Percentiles rank a stretch among this genome's conserved stretches.
phyloP scores from a whole-genome alignment of 1,140 invertebrate species.

The Acromyrmex heyeri region DNA sequence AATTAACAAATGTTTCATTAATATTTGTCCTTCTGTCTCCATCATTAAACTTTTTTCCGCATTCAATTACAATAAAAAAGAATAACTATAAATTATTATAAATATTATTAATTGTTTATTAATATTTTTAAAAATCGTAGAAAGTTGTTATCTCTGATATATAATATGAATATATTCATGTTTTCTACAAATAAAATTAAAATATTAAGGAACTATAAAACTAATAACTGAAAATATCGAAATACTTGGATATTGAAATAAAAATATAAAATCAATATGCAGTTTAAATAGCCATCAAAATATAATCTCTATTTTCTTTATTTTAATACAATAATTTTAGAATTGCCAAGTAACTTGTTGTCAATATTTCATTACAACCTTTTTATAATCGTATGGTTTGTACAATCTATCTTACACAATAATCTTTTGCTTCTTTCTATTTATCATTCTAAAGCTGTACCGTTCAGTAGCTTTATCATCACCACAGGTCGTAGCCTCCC shows the following conservation, averaged over 20 bases:
- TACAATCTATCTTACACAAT: not conserved
- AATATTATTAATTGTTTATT: constrained; percentile 5
- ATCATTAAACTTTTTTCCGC: not conserved
- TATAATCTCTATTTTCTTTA: not conserved
- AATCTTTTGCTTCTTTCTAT: not conserved
- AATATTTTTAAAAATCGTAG: not conserved
- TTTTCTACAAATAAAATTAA: not conserved
- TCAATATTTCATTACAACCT: not conserved
- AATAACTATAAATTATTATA: not conserved
- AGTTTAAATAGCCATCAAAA: not conserved
- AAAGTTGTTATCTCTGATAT: not conserved
- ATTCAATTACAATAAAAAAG: not conserved
- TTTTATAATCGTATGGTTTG: not conserved
- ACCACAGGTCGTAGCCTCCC: not conserved
- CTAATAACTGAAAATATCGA: not conserved
- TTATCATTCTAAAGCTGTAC: not conserved
- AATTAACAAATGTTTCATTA: constrained; percentile 24
- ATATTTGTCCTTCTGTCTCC: constrained; percentile 7
- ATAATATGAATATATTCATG: not conserved
- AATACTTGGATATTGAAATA: not conserved
- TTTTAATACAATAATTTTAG: not conserved
- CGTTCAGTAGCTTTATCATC: constrained; percentile 28
- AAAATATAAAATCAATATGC: constrained; percentile 8
- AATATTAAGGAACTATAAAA: not conserved
- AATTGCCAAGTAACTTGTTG: constrained; percentile 7